Evolutionary conservation across 2,888 invertebrate genomes (phyloP), one percentile per base, ranked within the genome.

Genomic region (Galerucella pusilla): DNA sequence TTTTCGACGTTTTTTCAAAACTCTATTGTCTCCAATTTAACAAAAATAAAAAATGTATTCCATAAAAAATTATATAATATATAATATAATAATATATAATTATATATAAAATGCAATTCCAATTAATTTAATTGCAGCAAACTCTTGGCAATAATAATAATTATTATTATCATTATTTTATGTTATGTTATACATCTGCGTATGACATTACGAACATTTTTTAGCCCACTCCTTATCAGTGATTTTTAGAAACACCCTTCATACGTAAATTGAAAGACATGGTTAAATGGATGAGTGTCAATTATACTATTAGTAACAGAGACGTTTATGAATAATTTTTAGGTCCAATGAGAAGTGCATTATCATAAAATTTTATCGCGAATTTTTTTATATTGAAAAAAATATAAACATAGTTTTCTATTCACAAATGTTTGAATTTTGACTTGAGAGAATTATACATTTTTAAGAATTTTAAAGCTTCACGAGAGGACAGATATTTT

Each of bases 331-430:
- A 57, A 57, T 57, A 16, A 57, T 16, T 57, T 16, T 20, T 20
- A 57, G 57, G 57, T 57, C 57, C 57, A 57, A 57, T 57, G 5
- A 57, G 16, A 57, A 57, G 57, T 57, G 57, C 57, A 57, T 57
- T 57, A 57, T 9, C 6, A 57, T 7, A 9, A 52, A 12, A 52
- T 52, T 52, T 4, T 52, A 52, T 57, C 7, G 16, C 20, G 9
- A 57, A 20, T 57, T 16, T 54, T 54, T 4, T 54, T n/a, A n/a
- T n/a, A 14, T 14, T 52, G n/a, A 12, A 52, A 52, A n/a, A 52
- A 14, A 52, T 52, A 5, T 35, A 35, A n/a, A 52, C 6, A 3
- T 52, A 52, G 52, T 52, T 52, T 52, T 52, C n/a, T 11, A 52
- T 14, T 14, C 52, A 12, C 52, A 2, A n/a, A 52, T 52, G n/a